Evolutionary conservation across 1,140 invertebrate species (phyloP), one percentile per base, ranked within the genome.

Genomic region (Bombus pyrosoma): DNA sequence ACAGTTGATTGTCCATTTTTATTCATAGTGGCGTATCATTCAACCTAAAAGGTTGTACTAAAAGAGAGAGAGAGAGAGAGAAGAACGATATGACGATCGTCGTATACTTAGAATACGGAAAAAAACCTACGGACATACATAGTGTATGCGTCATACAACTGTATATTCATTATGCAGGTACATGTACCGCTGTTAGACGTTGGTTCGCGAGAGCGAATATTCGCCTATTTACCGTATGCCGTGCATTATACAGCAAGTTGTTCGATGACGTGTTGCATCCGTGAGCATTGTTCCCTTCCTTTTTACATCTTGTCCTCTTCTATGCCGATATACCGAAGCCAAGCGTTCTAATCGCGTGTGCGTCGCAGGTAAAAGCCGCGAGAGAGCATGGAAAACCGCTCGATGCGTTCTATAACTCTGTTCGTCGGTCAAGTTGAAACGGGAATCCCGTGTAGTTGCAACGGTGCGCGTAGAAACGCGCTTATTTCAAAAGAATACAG

Each of bases 401-500:
- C 34, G 43, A 71, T 13, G 43, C 34, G 32, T 80, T 53, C 15
- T 69, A 15, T 39, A 28, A 53, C 3, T 25, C 43, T 53, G 25
- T 68, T 53, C 43, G 3, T 13, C 15, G 37, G 68, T 41, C 81
- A 68, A 39, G 32, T 77, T 68, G 39, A 43, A 83, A 69, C 34
- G 64, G 34, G 82, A 69, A 68, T 69, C 13, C n/a, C n/a, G 34
- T 43, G 82, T 66, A 77, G 39, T 39, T 82, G 74, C 62, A 62
- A 22, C 28, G 66, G 3, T 43, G 47, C 64, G 37, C 64, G 39
- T 43, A 43, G 66, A 73, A 71, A 80, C 53, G 53, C n/a, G 28
- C 81, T 83, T 66, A 53, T 76, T 83, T 83, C 62, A 18, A 28
- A 53, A 39, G 62, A 69, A 83, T 77, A 22, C 6, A 81, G 69